Conservation (phyloP, 2,797 vertebrate genomes). For the Streptopelia turtur region DNA sequence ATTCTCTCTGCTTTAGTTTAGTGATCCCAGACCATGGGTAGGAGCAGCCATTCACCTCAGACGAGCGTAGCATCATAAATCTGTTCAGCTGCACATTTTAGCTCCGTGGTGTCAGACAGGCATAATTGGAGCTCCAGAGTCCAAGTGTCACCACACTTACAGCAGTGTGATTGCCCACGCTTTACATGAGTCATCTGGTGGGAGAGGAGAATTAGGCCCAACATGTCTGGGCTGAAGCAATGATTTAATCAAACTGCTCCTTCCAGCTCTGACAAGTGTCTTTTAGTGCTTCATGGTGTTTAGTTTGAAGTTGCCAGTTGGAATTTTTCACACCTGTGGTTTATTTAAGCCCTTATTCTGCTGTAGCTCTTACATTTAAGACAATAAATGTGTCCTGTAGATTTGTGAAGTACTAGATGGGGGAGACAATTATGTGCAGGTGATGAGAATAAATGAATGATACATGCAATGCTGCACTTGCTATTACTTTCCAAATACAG, state of each 20-base stretch:
- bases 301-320: conserved; percentile 47
- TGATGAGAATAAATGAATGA: conserved; percentile 34
- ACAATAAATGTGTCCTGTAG: conserved; percentile 43
- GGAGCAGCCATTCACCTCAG: conserved; percentile 24
- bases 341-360: conserved; percentile 55
- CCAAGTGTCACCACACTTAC: conserved; percentile 56
- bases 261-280: conserved; percentile 53
- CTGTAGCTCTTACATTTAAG: not conserved
- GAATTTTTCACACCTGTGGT: conserved; percentile 57
- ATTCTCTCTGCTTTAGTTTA: not conserved
- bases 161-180: conserved; percentile 52
- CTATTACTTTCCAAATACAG: conserved; percentile 14
- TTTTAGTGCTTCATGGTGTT: conserved; percentile 27
- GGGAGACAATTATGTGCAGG: conserved; percentile 11
- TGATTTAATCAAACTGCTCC: conserved; percentile 60
- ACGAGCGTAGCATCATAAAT: not conserved
- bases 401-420: conserved; percentile 45
- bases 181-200: conserved; percentile 58
- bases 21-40: conserved; percentile 14
- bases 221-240: conserved; percentile 50
- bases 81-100: conserved; percentile 20
- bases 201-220: conserved; percentile 57
- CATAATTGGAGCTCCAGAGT: conserved; percentile 54
- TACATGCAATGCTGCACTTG: not conserved
- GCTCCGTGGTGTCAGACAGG: conserved; percentile 47